Conservation (phyloP, 1,140 invertebrate species). For the Anastrepha ludens region DNA sequence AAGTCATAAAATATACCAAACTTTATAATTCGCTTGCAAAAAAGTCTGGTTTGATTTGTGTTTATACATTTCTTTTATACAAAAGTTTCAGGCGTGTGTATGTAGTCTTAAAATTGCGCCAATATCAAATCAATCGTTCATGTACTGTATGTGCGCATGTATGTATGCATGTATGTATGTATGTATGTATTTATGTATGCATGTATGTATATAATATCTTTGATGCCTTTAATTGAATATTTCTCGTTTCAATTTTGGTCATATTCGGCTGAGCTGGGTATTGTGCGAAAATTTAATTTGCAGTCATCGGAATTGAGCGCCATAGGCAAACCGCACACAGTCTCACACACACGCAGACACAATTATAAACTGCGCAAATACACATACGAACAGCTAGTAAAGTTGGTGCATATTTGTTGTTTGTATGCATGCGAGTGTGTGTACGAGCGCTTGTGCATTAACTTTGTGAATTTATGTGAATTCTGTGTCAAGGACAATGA, state of each 20-base stretch:
- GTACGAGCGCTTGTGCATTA: constrained; percentile 54
- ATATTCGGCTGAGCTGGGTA: not conserved
- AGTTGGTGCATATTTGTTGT: not conserved
- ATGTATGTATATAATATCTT: not conserved
- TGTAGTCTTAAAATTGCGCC: no score
- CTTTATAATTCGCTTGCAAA: no score
- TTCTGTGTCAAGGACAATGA: constrained; percentile 43
- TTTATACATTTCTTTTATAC: no score
- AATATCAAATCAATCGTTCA: no score
- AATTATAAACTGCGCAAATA: not conserved
- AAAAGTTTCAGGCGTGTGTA: no score
- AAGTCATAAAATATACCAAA: no score
- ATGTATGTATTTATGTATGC: not conserved
- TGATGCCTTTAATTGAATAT: constrained; percentile 42
- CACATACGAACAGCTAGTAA: not conserved
- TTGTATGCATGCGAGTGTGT: not conserved
- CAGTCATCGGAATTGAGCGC: constrained; percentile 6
- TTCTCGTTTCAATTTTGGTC: constrained; percentile 29
- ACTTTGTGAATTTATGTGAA: constrained; percentile 43
- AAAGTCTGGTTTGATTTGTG: no score
- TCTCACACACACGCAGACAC: not conserved
- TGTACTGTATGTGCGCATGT: not conserved
- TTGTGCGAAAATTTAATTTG: constrained; percentile 37
- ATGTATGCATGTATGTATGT: not conserved
- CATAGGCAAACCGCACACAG: not conserved